phyloP scores from a whole-genome alignment of 2,113 vertebrate genomes.

The Gorilla gorilla region DNA sequence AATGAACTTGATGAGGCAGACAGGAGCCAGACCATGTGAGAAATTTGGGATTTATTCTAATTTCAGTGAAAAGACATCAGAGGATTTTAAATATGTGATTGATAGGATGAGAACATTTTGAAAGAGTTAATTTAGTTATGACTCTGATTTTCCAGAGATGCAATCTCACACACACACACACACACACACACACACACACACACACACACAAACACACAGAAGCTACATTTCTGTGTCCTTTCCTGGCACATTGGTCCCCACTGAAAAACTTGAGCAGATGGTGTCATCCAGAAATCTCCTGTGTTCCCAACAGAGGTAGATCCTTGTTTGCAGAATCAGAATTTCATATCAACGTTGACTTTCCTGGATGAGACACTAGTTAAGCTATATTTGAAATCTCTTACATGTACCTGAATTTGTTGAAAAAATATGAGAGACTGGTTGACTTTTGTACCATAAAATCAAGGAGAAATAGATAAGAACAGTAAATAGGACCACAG shows the following conservation, averaged over 20 bases:
- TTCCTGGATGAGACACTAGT: background rate
- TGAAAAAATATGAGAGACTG: background rate
- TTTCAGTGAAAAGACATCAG: background rate
- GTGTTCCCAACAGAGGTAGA: background rate
- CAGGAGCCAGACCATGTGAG: background rate
- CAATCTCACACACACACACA: too few species aligned
- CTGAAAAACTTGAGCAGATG: background rate
- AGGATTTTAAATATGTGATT: background rate
- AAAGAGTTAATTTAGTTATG: background rate
- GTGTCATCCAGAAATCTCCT: background rate
- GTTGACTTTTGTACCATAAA: background rate
- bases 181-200: too few species aligned
- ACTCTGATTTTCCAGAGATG: background rate
- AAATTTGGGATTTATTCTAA: background rate
- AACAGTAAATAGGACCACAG: background rate
- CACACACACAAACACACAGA: background rate
- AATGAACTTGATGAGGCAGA: background rate
- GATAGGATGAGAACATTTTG: background rate
- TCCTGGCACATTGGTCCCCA: background rate
- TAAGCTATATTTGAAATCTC: background rate
- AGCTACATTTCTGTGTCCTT: background rate
- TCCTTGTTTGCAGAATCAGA: background rate
- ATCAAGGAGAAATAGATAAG: background rate
- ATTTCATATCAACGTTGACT: slow-evolving; percentile 25
- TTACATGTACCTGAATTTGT: background rate